Evolutionary conservation across 2,113 vertebrate genomes (phyloP), one percentile per base, ranked within the genome.

Genomic region (Myocastor coypus): DNA sequence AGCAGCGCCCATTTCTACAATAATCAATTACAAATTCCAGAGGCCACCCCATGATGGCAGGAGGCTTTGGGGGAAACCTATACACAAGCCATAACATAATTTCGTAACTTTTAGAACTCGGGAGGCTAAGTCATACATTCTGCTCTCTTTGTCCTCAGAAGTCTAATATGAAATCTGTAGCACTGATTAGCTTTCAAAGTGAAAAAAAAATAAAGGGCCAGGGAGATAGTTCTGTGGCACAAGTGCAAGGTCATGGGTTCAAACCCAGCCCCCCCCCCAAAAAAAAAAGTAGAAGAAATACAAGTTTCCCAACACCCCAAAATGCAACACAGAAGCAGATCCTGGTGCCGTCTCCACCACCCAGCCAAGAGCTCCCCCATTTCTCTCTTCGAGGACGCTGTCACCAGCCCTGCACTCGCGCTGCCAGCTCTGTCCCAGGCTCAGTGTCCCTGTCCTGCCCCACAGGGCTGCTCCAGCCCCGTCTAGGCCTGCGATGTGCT

Each of bases 111-210:
- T 42, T 80, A 46, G 69, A 40, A 78, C 78, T 89, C 37, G 24
- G 84, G 78, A 61, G 12, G 66, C 13, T 83, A 40, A 52, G 30
- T 86, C 34, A 86, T 13, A 85, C 32, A 81, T 61, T 77, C 89
- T 86, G 46, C 77, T 86, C 57, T 42, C 83, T 87, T 87, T 87
- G 59, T 55, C 83, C 68, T 95, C 40, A 63, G 22, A 90, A 91
- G 17, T 55, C 34, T 93, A 75, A 82, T n/a, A 50, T 42, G 59
- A 92, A 88, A 71, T 88, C 59, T 88, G 5, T 68, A 63, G 52
- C 59, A 77, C 5, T 46, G 30, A 46, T 64, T 81, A 26, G 88
- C 42, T 92, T 46, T 50, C n/a, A 81, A 78, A 92, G 42, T 55
- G n/a, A n/a, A 80, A 68, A 71, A 66, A 10, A 71, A 64, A 34